These are phyloP conservation scores for Thomomys bottae DNA, from an alignment of 2,113 vertebrate genomes.

Conservation along the genomic window DNA sequence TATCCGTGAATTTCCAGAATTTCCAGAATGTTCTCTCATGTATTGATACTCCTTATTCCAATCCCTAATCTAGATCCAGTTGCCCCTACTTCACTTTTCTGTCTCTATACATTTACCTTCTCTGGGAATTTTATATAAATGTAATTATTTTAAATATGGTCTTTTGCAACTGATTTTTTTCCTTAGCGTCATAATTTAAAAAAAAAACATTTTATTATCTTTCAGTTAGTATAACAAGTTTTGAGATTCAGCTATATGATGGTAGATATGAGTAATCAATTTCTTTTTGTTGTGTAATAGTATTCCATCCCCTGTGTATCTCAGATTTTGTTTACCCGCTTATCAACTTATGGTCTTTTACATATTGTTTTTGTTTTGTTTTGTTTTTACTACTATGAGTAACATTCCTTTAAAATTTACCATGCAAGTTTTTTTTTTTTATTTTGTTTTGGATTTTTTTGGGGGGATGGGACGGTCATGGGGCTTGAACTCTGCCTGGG, in stretches of 20 bases:
- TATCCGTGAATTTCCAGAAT: not conserved
- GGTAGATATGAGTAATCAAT: not conserved
- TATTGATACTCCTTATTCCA: not conserved
- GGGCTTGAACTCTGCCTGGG: too few species aligned
- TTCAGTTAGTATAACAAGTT: not conserved
- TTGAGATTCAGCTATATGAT: not conserved
- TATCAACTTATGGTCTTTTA: not conserved
- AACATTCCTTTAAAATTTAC: not conserved
- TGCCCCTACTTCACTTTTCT: not conserved
- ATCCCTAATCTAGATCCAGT: not conserved
- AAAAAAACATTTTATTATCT: not conserved
- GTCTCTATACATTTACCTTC: not conserved
- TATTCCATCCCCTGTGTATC: not conserved
- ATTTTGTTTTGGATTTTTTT: slow-evolving; percentile 44
- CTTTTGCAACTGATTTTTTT: not conserved
- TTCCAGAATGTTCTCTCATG: not conserved
- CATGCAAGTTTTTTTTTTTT: not conserved
- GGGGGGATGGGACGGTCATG: too few species aligned
- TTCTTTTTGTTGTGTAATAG: not conserved
- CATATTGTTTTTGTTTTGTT: not conserved
- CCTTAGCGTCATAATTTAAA: not conserved
- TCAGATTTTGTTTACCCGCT: not conserved
- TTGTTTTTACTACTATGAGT: not conserved
- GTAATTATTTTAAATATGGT: not conserved
- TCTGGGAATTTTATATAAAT: not conserved